Base-by-base conservation (phyloP, 2,888 invertebrate species). In the Drosophila subquinaria region DNA sequence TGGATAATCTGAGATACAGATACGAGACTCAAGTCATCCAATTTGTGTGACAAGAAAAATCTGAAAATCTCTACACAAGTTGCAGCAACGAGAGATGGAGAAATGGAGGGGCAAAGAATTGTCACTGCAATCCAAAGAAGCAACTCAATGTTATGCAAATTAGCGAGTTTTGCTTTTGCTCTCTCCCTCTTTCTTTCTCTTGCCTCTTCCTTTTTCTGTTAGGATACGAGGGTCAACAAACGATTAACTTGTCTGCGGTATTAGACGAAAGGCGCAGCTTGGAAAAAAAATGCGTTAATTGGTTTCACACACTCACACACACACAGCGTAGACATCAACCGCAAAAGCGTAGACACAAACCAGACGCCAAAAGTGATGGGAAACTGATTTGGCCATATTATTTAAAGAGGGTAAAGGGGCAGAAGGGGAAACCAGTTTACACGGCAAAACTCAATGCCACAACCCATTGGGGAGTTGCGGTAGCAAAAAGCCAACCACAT, bases 161-260 rank as follows among this genome's bases (percentile, higher is more conserved):
- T 84, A 76, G 73, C 52, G 56, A 76, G 69, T 59, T 65, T 66
- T 74, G 65, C 62, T 38, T 66, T 42, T 40, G 53, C 55, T 4
- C 50, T 33, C 17, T 17, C n/a, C 8, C 17, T 30, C 30, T 27
- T 42, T 23, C 23, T 38, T 48, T 42, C 43, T 47, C 38, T 43
- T n/a, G n/a, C 8, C 17, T 30, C 30, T 27, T 42, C 33, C 23
- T 38, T 48, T 42, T 48, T 47, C 38, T 43, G 38, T 30, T 17
- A 33, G 64, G 50, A 53, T 69, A 47, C 73, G 52, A 71, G 70
- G 83, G 87, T 84, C 83, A 84, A 86, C 84, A 83, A 79, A 84
- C 83, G 83, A 84, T 84, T 86, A 86, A 84, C 83, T 84, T 86
- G 83, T 83, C 84, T 84, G 81, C 62, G 83, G 83, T 83, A 83